Evolutionary conservation across 2,888 invertebrate genomes (phyloP).

Genomic region (Tyria jacobaeae): DNA sequence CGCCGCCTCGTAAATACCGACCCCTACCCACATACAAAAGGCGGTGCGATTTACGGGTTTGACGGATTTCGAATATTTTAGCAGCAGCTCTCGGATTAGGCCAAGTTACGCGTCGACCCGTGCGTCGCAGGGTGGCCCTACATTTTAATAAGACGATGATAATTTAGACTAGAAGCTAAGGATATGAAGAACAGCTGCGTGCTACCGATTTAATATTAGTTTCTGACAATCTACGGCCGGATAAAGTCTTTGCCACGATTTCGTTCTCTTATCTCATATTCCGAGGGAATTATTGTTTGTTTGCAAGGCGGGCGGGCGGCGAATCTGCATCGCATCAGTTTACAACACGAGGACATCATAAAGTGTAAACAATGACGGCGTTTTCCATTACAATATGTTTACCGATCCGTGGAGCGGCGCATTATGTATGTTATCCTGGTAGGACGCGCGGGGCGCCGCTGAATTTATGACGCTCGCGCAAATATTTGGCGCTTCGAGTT

Average conservation of each 20-base stretch:
- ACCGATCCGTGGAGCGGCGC: constrained; percentile 84
- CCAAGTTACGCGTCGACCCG: constrained; percentile 64
- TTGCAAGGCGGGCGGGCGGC: constrained; percentile 57
- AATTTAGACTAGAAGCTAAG: constrained; percentile 57
- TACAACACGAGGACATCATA: constrained; percentile 83
- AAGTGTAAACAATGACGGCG: constrained; percentile 85
- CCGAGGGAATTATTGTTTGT: constrained; percentile 56
- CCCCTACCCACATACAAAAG: constrained; percentile 78
- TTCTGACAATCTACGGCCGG: constrained; percentile 41
- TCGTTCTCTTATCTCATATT: constrained; percentile 43
- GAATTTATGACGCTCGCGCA: constrained; percentile 84
- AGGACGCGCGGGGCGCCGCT: constrained; percentile 77
- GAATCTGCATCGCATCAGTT: constrained; percentile 74
- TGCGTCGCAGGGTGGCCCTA: constrained; percentile 52
- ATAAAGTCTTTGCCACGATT: constrained; percentile 40
- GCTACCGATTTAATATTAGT: constrained; percentile 46
- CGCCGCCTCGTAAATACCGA: constrained; percentile 74
- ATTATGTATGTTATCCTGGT: constrained; percentile 86
- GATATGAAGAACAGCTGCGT: constrained; percentile 46
- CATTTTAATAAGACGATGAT: constrained; percentile 71
- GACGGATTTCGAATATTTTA: constrained; percentile 83
- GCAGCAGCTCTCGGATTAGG: constrained; percentile 66
- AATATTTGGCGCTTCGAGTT: constrained; percentile 84
- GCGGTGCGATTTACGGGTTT: constrained; percentile 83
- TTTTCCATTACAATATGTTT: constrained; percentile 87